Conservation (phyloP, 2,797 vertebrate genomes). For the Buphagus erythrorhynchus region DNA sequence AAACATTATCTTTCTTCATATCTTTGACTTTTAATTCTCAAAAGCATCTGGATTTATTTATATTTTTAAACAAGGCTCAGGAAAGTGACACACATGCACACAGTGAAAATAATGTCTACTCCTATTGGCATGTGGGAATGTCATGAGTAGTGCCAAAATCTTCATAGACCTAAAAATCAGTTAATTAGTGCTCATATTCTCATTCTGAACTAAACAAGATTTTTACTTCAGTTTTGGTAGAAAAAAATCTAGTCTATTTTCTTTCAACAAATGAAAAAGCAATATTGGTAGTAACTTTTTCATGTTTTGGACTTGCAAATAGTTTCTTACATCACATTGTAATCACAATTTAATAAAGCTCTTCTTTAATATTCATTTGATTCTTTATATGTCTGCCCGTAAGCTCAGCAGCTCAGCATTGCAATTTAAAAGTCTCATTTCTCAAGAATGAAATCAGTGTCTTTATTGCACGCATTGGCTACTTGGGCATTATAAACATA, state of each 20-base stretch:
- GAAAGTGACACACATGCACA: background rate
- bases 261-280: background rate
- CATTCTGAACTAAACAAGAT: background rate
- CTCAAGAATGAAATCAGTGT: slow-evolving; percentile 10
- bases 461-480: slow-evolving; percentile 17
- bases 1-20: background rate
- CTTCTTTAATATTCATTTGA: background rate
- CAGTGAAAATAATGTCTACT: background rate
- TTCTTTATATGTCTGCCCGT: background rate
- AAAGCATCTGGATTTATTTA: background rate
- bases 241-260: background rate
- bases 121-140: background rate
- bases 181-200: background rate
- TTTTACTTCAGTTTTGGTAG: background rate
- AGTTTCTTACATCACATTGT: background rate
- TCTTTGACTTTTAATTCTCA: background rate
- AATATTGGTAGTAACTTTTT: background rate
- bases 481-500: background rate
- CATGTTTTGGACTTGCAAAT: background rate
- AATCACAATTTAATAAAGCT: background rate
- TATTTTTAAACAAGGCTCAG: background rate
- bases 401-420: background rate
- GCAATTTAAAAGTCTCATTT: slow-evolving; percentile 16
- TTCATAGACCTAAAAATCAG: background rate
- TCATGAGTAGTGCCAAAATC: background rate